Base-by-base conservation (phyloP, 2,797 vertebrate species). In the Silurus aristotelis region DNA sequence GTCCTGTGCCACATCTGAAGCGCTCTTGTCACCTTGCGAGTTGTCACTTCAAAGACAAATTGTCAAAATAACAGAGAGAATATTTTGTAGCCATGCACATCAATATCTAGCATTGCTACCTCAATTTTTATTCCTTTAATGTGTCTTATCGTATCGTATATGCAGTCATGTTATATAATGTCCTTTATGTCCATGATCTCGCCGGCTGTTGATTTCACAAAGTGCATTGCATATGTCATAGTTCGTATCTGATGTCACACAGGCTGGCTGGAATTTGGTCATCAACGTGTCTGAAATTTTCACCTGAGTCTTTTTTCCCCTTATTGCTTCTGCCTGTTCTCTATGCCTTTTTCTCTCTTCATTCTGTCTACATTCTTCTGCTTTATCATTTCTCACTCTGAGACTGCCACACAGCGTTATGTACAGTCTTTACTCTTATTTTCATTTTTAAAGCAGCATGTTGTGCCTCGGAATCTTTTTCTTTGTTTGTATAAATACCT, bases 171-270 rank as follows among this genome's bases (percentile, higher is more conserved):
- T 90, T 89, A 91, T 90, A 75, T 64, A 84, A 86, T 79, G 83
- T 15, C 87, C 86, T 92, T 92, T 76, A 73, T 86, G 85, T 86
- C 88, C 80, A 83, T 87, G 52, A 89, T 91, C 88, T 92, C 90
- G 87, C 80, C 89, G 92, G 91, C 58, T 90, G 77, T 93, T 6
- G 90, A 90, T 95, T 95, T 95, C 94, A 94, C 93, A 93, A 94
- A 89, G 93, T 93, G 89, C 89, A 94, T 91, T 94, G 91, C 92
- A 93, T 94, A 93, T 80, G 90, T 85, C 61, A 75, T 67, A 83
- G 73, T 91, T 90, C 81, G 87, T 88, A 83, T 89, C 87, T 87
- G 81, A 87, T 88, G 87, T 85, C 73, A 67, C 38, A 70, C 87
- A 78, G 66, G 83, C 90, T 90, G 86, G 87, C 86, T 91, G 87